Base-by-base conservation (phyloP, 35 echinoderm and acorn worm genomes). In the Lytechinus variegatus region DNA sequence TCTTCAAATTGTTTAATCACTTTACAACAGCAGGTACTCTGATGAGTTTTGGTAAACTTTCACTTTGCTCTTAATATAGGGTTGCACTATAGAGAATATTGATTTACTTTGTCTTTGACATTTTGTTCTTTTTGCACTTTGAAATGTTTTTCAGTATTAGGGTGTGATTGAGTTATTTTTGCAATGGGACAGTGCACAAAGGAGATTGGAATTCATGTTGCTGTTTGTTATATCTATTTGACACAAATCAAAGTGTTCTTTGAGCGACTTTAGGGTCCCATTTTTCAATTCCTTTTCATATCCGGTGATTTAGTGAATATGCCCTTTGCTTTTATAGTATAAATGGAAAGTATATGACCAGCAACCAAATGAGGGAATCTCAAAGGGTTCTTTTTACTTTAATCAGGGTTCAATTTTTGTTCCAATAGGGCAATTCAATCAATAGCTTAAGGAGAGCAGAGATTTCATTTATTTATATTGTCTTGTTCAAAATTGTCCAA, bases 301-400 rank as follows among this genome's bases (percentile, higher is more conserved):
- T 79, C 66, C 66, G 19, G 19, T 24, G 66, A 79, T 24, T 24
- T 79, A 79, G 19, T 79, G 16, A 79, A n/a, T 24, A 24, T 79
- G 66, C 66, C 66, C 21, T 79, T 79, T 79, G 19, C 66, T 79
- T n/a, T 79, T 79, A 79, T 79, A 79, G 66, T 79, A 79, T n/a
- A n/a, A n/a, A 79, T 79, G 19, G 66, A 79, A 79, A 79, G 21
- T 79, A 6, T n/a, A 79, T 3, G 66, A 24, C 16, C 10, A 16
- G 16, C 21, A 79, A 79, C 66, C n/a, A 79, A 79, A 79, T 79
- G 66, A 13, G 13, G 56, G 9, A 79, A 79, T 79, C 16, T 79
- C 19, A 79, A 79, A 79, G n/a, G 66, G 66, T 79, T 79, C 66
- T 24, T 24, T 79, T 79, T 24, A 5, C 3, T 79, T 79, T 79